Evolutionary conservation across 2,888 invertebrate species (phyloP).

Genomic region (Unio pictorum): DNA sequence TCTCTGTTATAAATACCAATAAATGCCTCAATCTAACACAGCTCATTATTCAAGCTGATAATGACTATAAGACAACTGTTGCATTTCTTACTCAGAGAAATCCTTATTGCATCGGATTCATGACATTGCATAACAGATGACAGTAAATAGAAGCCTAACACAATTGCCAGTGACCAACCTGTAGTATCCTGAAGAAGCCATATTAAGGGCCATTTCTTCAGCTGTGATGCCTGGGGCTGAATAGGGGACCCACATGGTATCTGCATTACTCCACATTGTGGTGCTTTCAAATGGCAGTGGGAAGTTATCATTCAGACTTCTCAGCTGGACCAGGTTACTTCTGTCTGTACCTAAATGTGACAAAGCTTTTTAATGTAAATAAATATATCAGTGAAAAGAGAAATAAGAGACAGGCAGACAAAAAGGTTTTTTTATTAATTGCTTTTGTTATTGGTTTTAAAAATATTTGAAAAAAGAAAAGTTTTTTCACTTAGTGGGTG

Average conservation of each 20-base stretch:
- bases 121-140: neutral
- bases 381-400: neutral
- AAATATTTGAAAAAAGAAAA: too few relatives aligned
- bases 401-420: neutral
- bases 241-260: conserved; percentile 62
- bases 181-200: conserved; percentile 69
- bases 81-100: neutral
- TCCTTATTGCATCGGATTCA: too few relatives aligned
- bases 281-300: conserved; percentile 65
- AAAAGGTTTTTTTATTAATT: too few relatives aligned
- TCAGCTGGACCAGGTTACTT: conserved; percentile 65
- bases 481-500: too few relatives aligned
- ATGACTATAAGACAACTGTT: neutral
- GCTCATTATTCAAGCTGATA: neutral
- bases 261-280: conserved; percentile 61
- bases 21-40: neutral
- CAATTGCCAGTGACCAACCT: conserved; percentile 38
- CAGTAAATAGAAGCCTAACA: neutral
- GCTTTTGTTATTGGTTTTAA: too few relatives aligned
- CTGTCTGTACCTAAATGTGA: conserved; percentile 64
- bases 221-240: conserved; percentile 42
- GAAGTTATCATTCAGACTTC: conserved; percentile 60
- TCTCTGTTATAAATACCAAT: too few relatives aligned
- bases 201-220: conserved; percentile 62
- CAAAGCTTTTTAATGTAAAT: neutral